Evolutionary conservation across 2,797 vertebrate species (phyloP), one percentile per base, ranked within the genome.

Genomic region (Cetoscarus ocellatus): DNA sequence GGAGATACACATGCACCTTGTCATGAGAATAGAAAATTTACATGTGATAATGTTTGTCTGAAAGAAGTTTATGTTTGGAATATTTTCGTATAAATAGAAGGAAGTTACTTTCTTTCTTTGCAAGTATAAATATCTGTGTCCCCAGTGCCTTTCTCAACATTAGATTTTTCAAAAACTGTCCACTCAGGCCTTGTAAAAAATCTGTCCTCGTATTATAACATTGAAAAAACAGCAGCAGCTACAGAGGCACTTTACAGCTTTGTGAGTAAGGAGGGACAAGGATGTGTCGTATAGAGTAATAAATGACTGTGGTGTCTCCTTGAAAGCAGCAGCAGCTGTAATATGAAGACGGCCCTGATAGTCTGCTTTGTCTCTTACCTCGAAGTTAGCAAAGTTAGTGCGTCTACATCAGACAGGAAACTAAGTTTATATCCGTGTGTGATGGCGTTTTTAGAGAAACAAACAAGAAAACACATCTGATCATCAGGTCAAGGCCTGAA

Each of bases 181-280:
- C 36, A 58, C 56, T 14, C 18, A 61, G 54, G 15, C 52, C 51
- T 36, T 61, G 50, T 77, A 78, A 43, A 61, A n/a, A n/a, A n/a
- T n/a, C n/a, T n/a, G n/a, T n/a, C n/a, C n/a, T n/a, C n/a, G 66
- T 48, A 61, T 19, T 43, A 71, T 64, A 73, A 73, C 57, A 71
- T 59, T 3, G 11, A 80, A 84, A 77, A 77, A 39, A 27, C 27
- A 4, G 2, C 27, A 2, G 27, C 27, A 56, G 62, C 64, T 77
- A 70, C 84, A 63, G 69, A 83, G 49, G 53, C 68, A 80, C 75
- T 87, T 87, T 71, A 44, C 58, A n/a, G 68, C 70, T 62, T 53
- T 79, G 84, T 74, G 77, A 63, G 72, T 62, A 63, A 53, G 57
- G 75, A 88, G 73, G 70, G 73, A 75, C 77, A 70, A 58, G 15